These are phyloP conservation scores for Tadarida brasiliensis DNA, from an alignment of 2,797 vertebrate species.

Conservation along the genomic window DNA sequence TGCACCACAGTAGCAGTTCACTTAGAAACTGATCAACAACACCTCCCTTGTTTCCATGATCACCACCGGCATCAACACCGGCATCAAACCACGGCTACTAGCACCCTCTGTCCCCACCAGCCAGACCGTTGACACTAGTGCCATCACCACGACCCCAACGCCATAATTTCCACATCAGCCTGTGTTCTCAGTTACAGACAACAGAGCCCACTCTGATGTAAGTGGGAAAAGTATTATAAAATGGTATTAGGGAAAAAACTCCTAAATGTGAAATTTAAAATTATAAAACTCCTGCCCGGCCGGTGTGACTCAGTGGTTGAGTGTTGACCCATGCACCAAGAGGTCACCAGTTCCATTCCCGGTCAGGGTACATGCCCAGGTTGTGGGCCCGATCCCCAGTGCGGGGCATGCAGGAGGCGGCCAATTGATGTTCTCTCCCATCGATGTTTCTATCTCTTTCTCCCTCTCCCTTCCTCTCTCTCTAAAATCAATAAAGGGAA, in stretches of 20 bases:
- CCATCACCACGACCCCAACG: too few relatives aligned
- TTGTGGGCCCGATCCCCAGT: too few relatives aligned
- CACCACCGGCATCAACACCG: too few relatives aligned
- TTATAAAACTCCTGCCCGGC: neutral
- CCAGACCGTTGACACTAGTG: rapidly evolving
- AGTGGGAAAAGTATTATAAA: neutral
- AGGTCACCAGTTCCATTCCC: too few relatives aligned
- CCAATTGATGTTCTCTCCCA: too few relatives aligned
- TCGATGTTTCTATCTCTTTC: too few relatives aligned
- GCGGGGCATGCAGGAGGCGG: too few relatives aligned
- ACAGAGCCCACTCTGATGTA: neutral
- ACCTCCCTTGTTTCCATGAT: neutral
- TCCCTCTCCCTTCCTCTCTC: too few relatives aligned
- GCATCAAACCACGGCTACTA: rapidly evolving
- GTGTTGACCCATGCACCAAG: too few relatives aligned
- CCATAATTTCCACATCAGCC: neutral
- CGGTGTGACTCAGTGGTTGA: too few relatives aligned
- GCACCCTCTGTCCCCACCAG: neutral
- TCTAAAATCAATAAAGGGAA: too few relatives aligned
- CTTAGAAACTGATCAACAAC: neutral
- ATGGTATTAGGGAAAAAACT: neutral
- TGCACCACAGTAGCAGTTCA: neutral
- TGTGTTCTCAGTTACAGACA: neutral
- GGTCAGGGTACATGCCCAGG: too few relatives aligned
- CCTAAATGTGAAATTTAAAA: neutral